A percentile compares a stretch with the other conserved stretches of the same genome.
Evolutionary conservation across 2,888 invertebrate species (phyloP).

Genomic region (Polyommatus icarus): DNA sequence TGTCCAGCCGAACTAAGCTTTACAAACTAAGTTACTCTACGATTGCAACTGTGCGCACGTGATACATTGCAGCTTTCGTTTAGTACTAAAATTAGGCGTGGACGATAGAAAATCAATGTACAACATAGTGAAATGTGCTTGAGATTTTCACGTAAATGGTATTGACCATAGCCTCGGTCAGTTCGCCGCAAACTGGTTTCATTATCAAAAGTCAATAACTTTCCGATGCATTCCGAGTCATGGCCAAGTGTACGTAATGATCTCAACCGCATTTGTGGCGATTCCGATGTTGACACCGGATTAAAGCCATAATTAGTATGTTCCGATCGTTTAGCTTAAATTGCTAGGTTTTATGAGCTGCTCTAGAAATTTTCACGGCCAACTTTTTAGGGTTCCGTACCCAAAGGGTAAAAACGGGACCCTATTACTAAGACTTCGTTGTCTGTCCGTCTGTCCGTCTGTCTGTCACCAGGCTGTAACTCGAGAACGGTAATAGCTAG

Average conservation of each 20-base stretch:
- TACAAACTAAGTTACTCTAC: neutral
- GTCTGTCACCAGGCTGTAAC: too few relatives aligned
- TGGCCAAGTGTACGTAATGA: conserved; percentile 68
- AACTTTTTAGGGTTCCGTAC: too few relatives aligned
- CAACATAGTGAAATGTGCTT: conserved; percentile 40
- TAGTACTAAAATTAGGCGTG: neutral
- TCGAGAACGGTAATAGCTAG: too few relatives aligned
- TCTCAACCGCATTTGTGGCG: conserved; percentile 46
- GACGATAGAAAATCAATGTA: neutral
- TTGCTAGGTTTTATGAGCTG: neutral
- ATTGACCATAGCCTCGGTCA: conserved; percentile 75
- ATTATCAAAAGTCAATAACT: conserved; percentile 81
- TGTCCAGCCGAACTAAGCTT: neutral
- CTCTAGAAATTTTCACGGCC: conserved; percentile 3
- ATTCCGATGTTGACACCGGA: conserved; percentile 33
- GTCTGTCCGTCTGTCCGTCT: too few relatives aligned
- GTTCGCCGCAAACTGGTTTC: conserved; percentile 74
- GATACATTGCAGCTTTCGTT: neutral
- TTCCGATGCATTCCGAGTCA: conserved; percentile 77
- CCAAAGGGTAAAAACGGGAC: too few relatives aligned
- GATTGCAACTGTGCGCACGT: neutral
- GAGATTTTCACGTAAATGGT: conserved; percentile 42
- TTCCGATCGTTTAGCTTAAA: neutral
- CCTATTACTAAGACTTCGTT: too few relatives aligned
- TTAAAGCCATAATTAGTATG: conserved; percentile 4